Base-by-base conservation (phyloP, 2,797 vertebrate genomes). In the Typhlichthys eigenmanni region DNA sequence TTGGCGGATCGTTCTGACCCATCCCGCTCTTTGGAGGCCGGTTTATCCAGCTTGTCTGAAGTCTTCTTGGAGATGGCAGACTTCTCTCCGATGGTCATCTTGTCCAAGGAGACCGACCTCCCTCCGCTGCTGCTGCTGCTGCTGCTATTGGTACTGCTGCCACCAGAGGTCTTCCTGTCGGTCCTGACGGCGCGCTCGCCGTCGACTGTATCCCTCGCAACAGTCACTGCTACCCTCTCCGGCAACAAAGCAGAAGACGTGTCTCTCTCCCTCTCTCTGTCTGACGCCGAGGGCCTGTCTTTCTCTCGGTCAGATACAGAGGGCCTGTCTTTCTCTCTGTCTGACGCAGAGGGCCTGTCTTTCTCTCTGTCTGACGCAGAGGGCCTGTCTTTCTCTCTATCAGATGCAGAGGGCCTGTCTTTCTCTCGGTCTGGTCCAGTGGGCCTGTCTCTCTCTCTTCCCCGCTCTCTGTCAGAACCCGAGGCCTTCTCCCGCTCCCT, bases 401-500 rank as follows among this genome's bases (percentile, higher is more conserved):
- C 52, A 0, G 52, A 54, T 8, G 3, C 19, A 1, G 52, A 13
- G n/a, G 53, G 66, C 14, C 51, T 45, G 13, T 60, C 58, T 7
- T 47, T 29, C 47, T 60, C 46, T 34, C 58, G 8, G 90, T 81
- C 55, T 38, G 55, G 14, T 9, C 7, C 55, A 13, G 34, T 10
- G 38, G 86, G 75, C 58, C 91, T 82, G 13, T 95, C 95, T 83
- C 92, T 93, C 13, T 79, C 82, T 3, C 80, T 90, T 48, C 90
- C 88, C 58, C 88, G 91, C 12, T 94, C 93, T 13, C 69, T 46
- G 34, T 80, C 69, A 24, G 92, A 91, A 12, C 94, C 95, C 0
- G 64, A 72, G 43, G 67, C 81, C 60, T 60, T 71, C 7, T 93
- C 93, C 43, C 89, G 90, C 45, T 94, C 91, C 57, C 13, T 13